Percentiles rank a stretch among this genome's conserved stretches.
phyloP scores from a whole-genome alignment of 2,113 vertebrate species.

The Podarcis muralis region DNA sequence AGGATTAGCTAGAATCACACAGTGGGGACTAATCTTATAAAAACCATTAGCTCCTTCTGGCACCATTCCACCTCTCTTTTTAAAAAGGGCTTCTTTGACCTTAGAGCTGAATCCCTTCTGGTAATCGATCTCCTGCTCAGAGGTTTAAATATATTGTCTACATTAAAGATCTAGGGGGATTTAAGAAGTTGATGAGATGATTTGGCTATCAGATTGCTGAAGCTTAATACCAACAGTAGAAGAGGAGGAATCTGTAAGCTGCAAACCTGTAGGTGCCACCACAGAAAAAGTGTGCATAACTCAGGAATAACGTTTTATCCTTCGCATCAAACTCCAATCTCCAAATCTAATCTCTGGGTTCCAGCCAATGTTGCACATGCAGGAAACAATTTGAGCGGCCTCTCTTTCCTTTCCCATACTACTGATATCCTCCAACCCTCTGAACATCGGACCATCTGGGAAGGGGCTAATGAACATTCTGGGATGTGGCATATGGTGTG shows the following conservation, averaged over 20 bases:
- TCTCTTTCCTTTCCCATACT: background rate
- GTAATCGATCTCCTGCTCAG: background rate
- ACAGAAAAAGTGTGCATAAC: background rate
- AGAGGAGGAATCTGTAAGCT: background rate
- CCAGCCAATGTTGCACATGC: background rate
- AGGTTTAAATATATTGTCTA: background rate
- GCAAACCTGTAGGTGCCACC: background rate
- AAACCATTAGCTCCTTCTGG: background rate
- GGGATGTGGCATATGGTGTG: background rate
- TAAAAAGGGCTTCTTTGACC: background rate
- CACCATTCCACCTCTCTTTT: background rate
- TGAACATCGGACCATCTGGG: background rate
- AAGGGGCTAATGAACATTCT: background rate
- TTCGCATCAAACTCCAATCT: background rate
- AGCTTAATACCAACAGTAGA: background rate
- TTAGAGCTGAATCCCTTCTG: background rate
- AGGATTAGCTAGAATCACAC: slow-evolving; percentile 1
- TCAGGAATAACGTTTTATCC: background rate
- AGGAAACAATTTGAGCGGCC: background rate
- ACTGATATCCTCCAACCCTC: too few relatives aligned
- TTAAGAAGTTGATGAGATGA: background rate
- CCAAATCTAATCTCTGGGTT: background rate
- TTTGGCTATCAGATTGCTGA: background rate
- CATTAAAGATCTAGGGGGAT: background rate
- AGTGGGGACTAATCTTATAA: background rate